phyloP scores from a whole-genome alignment of 1,140 invertebrate species.

The Hestina assimilis region DNA sequence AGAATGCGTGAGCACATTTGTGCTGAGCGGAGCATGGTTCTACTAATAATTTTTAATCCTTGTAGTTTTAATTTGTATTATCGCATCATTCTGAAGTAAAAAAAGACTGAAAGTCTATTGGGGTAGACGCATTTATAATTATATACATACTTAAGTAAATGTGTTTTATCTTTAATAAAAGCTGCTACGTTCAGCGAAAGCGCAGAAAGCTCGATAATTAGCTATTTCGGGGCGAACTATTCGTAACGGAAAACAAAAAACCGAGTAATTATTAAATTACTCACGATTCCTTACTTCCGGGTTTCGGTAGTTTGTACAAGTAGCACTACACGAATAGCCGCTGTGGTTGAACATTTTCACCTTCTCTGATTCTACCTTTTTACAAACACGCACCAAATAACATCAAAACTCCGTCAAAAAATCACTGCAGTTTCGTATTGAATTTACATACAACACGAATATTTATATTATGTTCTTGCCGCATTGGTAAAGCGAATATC shows the following conservation, averaged over 20 bases:
- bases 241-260: too few relatives aligned
- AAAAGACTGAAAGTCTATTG: too few relatives aligned
- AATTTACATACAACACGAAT: constrained; percentile 43
- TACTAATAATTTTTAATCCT: too few relatives aligned
- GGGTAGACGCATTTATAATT: too few relatives aligned
- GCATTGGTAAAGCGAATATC: constrained; percentile 45
- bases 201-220: too few relatives aligned
- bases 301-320: constrained; percentile 26
- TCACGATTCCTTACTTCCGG: constrained; percentile 41
- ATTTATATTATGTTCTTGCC: constrained; percentile 48
- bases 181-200: too few relatives aligned
- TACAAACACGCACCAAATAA: constrained; percentile 23
- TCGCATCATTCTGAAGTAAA: too few relatives aligned
- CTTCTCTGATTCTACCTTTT: constrained; percentile 11
- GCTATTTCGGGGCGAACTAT: not conserved
- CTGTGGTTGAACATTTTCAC: constrained; percentile 60
- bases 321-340: constrained; percentile 42
- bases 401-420: constrained; percentile 25
- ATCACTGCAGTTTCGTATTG: constrained; percentile 27
- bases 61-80: too few relatives aligned
- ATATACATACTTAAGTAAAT: too few relatives aligned
- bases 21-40: too few relatives aligned
- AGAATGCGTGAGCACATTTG: too few relatives aligned
- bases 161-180: too few relatives aligned
- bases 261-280: constrained; percentile 11